A percentile compares a stretch with the other conserved stretches of the same genome.
Conservation (phyloP, 2,888 invertebrate species). For the Pseudoips prasinana region DNA sequence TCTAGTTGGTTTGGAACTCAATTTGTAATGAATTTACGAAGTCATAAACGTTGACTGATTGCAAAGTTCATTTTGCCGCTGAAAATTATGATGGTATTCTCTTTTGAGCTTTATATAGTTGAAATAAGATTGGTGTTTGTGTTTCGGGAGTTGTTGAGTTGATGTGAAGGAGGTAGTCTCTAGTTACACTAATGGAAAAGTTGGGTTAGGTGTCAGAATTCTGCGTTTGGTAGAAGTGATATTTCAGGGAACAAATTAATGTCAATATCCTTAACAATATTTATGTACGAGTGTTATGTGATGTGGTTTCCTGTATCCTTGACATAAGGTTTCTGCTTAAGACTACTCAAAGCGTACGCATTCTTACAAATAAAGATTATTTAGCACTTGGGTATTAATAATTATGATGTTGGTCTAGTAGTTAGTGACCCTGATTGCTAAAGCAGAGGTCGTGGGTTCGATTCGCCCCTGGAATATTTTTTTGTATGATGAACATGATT, state of each 20-base stretch:
- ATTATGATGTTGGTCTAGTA: too few relatives aligned
- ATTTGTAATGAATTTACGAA: slow-evolving; percentile 15
- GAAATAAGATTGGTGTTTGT: slow-evolving; percentile 1
- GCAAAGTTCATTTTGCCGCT: slow-evolving; percentile 1
- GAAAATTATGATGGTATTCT: background rate
- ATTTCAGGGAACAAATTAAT: slow-evolving; percentile 25
- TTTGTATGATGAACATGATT: too few relatives aligned
- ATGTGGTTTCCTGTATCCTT: slow-evolving; percentile 1
- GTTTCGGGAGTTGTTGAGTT: background rate
- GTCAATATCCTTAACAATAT: slow-evolving; percentile 7
- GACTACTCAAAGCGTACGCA: too few relatives aligned
- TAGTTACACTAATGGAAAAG: slow-evolving; percentile 34
- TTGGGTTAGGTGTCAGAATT: slow-evolving; percentile 25
- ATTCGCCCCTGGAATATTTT: too few relatives aligned
- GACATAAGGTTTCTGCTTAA: too few relatives aligned
- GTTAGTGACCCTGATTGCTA: too few relatives aligned
- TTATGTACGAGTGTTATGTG: background rate
- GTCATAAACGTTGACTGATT: slow-evolving; percentile 16
- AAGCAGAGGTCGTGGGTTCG: too few relatives aligned
- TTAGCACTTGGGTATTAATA: too few relatives aligned
- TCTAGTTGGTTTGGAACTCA: slow-evolving; percentile 6
- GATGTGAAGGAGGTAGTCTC: slow-evolving; percentile 11
- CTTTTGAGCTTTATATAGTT: background rate
- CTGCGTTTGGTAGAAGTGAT: slow-evolving; percentile 18
- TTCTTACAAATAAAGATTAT: too few relatives aligned